Base-by-base conservation (phyloP, 1,140 invertebrate species). In the Sipha flava region DNA sequence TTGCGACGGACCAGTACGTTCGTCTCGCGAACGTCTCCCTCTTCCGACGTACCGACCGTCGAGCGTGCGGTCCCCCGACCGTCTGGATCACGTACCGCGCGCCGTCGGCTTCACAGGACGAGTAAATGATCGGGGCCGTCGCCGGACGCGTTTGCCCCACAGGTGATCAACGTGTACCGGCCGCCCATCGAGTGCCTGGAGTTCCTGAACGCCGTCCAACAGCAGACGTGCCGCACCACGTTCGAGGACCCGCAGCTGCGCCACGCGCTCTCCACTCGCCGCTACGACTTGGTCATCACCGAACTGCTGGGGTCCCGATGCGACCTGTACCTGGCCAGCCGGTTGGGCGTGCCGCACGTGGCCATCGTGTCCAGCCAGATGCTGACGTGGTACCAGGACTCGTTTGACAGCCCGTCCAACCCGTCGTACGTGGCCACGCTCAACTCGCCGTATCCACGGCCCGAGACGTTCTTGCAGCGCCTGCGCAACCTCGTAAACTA, bases 361-460 rank as follows among this genome's bases (percentile, higher is more conserved):
- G 79, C 82, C 37, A 80, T 87, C 2, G 85, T 84, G 23, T 86
- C 86, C 0, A 83, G 85, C 54, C 43, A 70, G 16, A 80, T 82
- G 49, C 45, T 82, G 0, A 79, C 82, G 1, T 83, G 82, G 81
- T 87, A 88, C 79, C 87, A 87, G 52, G 84, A 86, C 14, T 84
- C 87, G 52, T 80, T 83, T 14, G 82, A 80, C 9, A 83, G 72
- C 23, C 82, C 83, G 2, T 66, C 81, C 14, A 82, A 81, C 45
- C 82, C 83, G 6, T 80, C 82, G 6, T 83, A 82, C 37, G 79
- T 83, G 4, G 64, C 82, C 0, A 81, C 75, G 9, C 59, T 80
- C 7, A 62, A 82, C 14, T 29, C 57, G 0, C 45, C 62, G 2
- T 81, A 81, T n/a, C 21, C 54, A 21, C 57, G 80, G 62, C 80